phyloP scores from a whole-genome alignment of 2,888 invertebrate species.

The Sussaba pulchella region DNA sequence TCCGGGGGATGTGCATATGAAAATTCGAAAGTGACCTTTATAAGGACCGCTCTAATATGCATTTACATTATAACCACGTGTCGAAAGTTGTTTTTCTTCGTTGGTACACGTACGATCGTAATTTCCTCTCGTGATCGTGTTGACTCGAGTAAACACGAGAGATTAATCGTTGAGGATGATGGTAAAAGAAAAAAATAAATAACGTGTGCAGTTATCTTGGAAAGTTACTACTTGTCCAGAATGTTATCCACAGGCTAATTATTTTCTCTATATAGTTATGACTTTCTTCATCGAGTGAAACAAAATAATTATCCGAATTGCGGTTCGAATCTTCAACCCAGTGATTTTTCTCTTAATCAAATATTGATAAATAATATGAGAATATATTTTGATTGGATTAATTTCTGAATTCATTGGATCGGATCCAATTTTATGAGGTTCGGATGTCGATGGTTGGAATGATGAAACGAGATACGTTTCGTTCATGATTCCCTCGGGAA shows the following conservation, averaged over 20 bases:
- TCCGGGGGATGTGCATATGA: too few species aligned
- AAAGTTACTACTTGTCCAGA: neutral
- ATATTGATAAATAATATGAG: neutral
- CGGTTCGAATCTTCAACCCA: neutral
- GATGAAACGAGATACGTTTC: neutral
- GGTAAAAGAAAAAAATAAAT: neutral
- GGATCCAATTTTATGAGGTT: too few species aligned
- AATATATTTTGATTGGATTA: too few species aligned
- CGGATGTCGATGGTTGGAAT: too few species aligned
- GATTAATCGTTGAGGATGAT: neutral
- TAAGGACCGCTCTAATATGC: too few species aligned
- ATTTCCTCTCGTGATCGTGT: slow-evolving; percentile 19
- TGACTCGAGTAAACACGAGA: slow-evolving; percentile 11
- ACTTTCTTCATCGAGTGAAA: slow-evolving; percentile 11
- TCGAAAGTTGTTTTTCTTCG: slow-evolving; percentile 47
- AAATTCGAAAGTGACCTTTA: too few species aligned
- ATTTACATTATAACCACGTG: slow-evolving; percentile 3
- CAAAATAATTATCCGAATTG: neutral
- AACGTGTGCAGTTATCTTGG: neutral
- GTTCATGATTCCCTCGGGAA: neutral
- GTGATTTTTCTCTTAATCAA: neutral
- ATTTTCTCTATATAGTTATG: neutral
- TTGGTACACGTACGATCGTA: slow-evolving; percentile 14
- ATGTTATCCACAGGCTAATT: neutral
- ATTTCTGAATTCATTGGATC: too few species aligned